Percentiles rank a stretch among this genome's conserved stretches.
Conservation (phyloP, 1,140 invertebrate genomes). For the Bombyx mori region DNA sequence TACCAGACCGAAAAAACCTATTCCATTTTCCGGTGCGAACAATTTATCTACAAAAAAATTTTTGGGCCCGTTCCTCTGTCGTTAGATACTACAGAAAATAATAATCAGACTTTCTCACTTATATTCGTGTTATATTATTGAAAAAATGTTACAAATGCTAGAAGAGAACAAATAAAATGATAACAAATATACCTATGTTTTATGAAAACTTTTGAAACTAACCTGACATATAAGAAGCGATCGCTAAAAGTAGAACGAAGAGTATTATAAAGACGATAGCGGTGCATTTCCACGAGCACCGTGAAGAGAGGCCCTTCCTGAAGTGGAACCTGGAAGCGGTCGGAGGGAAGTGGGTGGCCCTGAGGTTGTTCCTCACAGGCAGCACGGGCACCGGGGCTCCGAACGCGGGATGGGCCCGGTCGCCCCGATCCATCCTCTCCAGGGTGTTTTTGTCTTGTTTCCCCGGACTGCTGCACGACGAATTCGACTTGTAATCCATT, state of each 20-base stretch:
- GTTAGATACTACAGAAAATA: too few relatives aligned
- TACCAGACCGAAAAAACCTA: too few relatives aligned
- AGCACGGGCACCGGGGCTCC: constrained; percentile 79
- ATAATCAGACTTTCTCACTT: too few relatives aligned
- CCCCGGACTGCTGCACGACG: constrained; percentile 85
- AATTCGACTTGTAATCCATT: constrained; percentile 90
- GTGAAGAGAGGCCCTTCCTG: constrained; percentile 87
- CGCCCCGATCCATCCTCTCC: constrained; percentile 60
- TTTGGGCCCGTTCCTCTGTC: too few relatives aligned
- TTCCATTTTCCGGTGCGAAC: too few relatives aligned
- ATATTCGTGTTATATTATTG: too few relatives aligned
- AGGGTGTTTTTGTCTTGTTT: constrained; percentile 69
- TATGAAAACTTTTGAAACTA: constrained; percentile 10
- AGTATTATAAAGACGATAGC: constrained; percentile 89
- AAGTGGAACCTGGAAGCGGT: constrained; percentile 83
- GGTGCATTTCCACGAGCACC: constrained; percentile 92
- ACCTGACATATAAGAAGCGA: constrained; percentile 92
- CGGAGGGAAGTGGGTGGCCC: constrained; percentile 76
- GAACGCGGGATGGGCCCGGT: constrained; percentile 72
- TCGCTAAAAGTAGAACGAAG: constrained; percentile 83
- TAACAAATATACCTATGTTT: neutral
- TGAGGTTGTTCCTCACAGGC: constrained; percentile 81
- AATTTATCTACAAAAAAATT: too few relatives aligned
- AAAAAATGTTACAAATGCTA: too few relatives aligned
- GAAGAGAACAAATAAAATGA: too few relatives aligned